These are phyloP conservation scores for Diceros bicornis DNA, from an alignment of 2,797 vertebrate species.

Conservation along the genomic window DNA sequence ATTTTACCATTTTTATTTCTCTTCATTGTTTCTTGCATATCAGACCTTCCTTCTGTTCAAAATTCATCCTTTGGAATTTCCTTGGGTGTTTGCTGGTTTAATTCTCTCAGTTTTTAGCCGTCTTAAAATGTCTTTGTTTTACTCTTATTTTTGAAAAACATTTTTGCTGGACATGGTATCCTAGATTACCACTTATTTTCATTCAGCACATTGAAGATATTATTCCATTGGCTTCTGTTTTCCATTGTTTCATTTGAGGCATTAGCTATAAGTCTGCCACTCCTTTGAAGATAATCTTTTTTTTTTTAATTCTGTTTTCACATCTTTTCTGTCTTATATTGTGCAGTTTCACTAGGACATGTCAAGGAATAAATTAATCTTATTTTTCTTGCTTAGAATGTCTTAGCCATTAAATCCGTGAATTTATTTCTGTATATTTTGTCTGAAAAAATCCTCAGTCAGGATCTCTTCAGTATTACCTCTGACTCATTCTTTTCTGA, in stretches of 20 bases:
- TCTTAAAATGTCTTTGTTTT: neutral
- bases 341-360: neutral
- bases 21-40: neutral
- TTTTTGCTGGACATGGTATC: neutral
- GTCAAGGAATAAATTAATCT: neutral
- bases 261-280: neutral
- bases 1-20: neutral
- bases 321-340: neutral
- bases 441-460: neutral
- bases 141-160: neutral
- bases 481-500: neutral
- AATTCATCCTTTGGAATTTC: slow-evolving; percentile 31
- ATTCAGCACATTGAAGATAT: neutral
- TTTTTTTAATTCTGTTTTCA: neutral
- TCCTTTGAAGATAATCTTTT: neutral
- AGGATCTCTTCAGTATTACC: neutral
- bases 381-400: neutral
- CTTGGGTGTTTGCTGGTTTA: neutral
- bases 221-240: neutral
- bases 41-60: slow-evolving; percentile 20
- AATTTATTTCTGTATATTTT: neutral
- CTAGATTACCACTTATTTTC: neutral
- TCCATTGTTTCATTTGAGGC: neutral
- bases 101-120: neutral
- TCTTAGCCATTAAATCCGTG: neutral